Base-by-base conservation (phyloP, 2,113 vertebrate genomes). In the Podarcis cretensis region DNA sequence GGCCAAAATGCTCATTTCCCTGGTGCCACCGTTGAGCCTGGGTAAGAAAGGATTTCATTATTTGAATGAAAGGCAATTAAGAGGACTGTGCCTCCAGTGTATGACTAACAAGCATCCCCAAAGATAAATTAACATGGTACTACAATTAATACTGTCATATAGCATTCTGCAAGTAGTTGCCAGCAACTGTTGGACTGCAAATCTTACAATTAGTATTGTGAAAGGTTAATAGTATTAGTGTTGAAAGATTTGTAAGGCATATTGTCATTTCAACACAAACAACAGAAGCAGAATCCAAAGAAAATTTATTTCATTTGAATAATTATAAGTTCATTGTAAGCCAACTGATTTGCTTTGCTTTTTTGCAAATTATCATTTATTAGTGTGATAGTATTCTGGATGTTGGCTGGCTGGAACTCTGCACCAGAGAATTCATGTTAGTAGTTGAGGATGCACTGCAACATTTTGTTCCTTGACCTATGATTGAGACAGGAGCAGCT, bases 11-110 rank as follows among this genome's bases (percentile, higher is more conserved):
- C 83, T 99, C 99, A 3, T 98, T 99, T 21, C 99, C 99, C 93
- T 99, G 99, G 95, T 99, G 97, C 98, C 99, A 99, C 21, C 98
- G 96, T 94, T 99, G 99, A 1, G 98, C 98, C 99, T 99, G 78
- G 3, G 77, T 84, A 73, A 81, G n/a, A 40, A 95, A 92, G 7
- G 40, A 74, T 90, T 89, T 91, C 16, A 92, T 76, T 85, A 54
- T 54, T 3, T 85, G 30, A 76, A 87, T 77, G 25, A 87, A 43
- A 25, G 12, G 80, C n/a, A 85, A 37, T 1, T 6, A 27, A 6
- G 21, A 74, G 30, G 59, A 18, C 59, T 63, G 10, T 12, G 30
- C 9, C 6, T 87, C 43, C 85, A 0, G 1, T 3, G 21, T 5
- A 81, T 1, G 40, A 89, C 25, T 85, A 88, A n/a, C 54, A 86